These are phyloP conservation scores for Dunckerocampus dactyliophorus DNA, from an alignment of 2,113 vertebrate species.

Conservation along the genomic window DNA sequence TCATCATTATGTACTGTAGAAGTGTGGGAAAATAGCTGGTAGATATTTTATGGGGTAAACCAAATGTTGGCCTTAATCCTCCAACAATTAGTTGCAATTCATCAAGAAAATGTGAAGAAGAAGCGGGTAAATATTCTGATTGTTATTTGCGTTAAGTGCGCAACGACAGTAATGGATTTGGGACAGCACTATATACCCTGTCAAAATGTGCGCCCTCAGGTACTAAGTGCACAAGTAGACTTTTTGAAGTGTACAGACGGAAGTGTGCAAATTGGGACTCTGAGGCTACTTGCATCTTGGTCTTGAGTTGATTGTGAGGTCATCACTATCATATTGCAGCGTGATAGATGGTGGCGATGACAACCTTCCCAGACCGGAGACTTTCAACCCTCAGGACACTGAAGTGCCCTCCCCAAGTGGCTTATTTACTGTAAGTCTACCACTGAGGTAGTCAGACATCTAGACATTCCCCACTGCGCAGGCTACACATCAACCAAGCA, in stretches of 20 bases:
- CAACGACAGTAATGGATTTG: no score
- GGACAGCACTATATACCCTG: no score
- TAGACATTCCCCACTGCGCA: no score
- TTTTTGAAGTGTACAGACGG: no score
- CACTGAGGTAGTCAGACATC: slow-evolving; percentile 43
- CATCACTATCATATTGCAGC: slow-evolving; percentile 28
- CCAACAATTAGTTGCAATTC: no score
- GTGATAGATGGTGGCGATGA: slow-evolving; percentile 51
- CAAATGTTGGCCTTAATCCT: no score
- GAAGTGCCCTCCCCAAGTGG: slow-evolving; percentile 44
- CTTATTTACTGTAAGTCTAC: slow-evolving; percentile 31
- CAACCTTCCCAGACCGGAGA: slow-evolving; percentile 46
- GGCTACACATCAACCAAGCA: neutral
- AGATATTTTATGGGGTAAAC: no score
- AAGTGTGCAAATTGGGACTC: neutral
- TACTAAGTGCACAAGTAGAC: no score
- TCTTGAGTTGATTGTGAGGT: neutral
- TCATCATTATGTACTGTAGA: no score
- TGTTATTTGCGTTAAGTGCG: neutral
- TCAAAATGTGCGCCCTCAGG: no score
- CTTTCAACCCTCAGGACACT: slow-evolving; percentile 61
- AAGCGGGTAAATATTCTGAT: neutral
- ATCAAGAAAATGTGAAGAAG: neutral
- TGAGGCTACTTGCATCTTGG: neutral
- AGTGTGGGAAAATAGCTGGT: no score